phyloP scores from a whole-genome alignment of 1,140 invertebrate species.

The Sarcophaga peregrina region DNA sequence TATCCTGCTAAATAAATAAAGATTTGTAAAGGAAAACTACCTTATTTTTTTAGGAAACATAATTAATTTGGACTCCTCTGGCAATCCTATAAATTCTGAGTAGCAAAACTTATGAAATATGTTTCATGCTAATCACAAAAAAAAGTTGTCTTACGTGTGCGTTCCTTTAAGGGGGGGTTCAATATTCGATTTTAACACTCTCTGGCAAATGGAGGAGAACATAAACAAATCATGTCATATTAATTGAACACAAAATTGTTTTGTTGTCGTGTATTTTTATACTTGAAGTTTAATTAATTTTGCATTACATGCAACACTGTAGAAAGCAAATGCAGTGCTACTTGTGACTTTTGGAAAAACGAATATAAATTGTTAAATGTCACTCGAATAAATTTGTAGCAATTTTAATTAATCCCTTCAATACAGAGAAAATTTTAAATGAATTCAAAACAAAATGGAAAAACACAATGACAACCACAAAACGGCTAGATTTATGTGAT shows the following conservation, averaged over 20 bases:
- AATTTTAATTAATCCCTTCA: conserved; percentile 19
- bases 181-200: too few species aligned
- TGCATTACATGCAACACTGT: conserved; percentile 12
- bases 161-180: too few species aligned
- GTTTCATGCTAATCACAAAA: too few species aligned
- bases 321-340: background rate
- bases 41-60: too few species aligned
- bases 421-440: background rate
- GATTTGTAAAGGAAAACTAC: too few species aligned
- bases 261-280: conserved; percentile 1
- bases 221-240: conserved; percentile 1
- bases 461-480: conserved; percentile 9
- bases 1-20: too few species aligned
- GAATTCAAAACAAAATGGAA: background rate
- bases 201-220: background rate
- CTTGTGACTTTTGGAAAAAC: background rate
- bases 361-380: conserved; percentile 19
- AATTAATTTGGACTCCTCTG: too few species aligned
- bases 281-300: conserved; percentile 22
- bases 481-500: background rate
- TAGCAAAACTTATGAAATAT: too few species aligned
- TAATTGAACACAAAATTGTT: conserved; percentile 15
- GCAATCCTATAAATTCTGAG: too few species aligned
- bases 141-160: too few species aligned
- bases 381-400: conserved; percentile 7